These are phyloP conservation scores for Hippolais icterina DNA, from an alignment of 2,113 vertebrate species.

Conservation along the genomic window DNA sequence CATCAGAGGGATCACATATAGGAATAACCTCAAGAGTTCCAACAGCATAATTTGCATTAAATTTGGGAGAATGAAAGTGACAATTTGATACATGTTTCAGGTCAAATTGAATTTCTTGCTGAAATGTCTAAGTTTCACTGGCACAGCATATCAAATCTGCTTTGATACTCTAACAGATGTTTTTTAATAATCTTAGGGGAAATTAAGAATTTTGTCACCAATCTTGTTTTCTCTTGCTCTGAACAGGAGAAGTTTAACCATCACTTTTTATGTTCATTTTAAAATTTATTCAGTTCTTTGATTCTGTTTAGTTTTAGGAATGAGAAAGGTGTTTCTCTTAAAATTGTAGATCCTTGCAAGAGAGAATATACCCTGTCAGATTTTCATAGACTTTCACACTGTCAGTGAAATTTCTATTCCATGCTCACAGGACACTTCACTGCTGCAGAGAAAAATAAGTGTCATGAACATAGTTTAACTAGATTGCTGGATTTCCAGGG, in stretches of 20 bases:
- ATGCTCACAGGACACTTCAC: not conserved
- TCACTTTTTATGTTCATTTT: not conserved
- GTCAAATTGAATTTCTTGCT: constrained; percentile 65
- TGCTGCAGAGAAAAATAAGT: not conserved
- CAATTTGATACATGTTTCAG: constrained; percentile 49
- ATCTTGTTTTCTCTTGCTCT: not conserved
- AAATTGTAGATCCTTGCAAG: not conserved
- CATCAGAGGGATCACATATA: constrained; percentile 41
- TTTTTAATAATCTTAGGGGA: not conserved
- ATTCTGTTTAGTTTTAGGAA: not conserved
- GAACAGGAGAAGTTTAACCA: not conserved
- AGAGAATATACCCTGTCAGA: not conserved
- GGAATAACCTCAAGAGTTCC: constrained; percentile 48
- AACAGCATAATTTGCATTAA: constrained; percentile 30
- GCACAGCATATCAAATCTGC: not conserved
- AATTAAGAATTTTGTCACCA: not conserved
- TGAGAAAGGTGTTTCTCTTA: not conserved
- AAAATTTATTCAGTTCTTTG: not conserved
- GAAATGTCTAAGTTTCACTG: constrained; percentile 38
- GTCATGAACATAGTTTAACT: not conserved
- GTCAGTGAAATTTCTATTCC: not conserved
- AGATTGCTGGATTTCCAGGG: not conserved
- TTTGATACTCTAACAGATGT: not conserved
- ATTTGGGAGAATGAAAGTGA: constrained; percentile 55
- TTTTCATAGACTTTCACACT: not conserved